phyloP scores from a whole-genome alignment of 2,797 vertebrate species.

The Smutsia temminckii region DNA sequence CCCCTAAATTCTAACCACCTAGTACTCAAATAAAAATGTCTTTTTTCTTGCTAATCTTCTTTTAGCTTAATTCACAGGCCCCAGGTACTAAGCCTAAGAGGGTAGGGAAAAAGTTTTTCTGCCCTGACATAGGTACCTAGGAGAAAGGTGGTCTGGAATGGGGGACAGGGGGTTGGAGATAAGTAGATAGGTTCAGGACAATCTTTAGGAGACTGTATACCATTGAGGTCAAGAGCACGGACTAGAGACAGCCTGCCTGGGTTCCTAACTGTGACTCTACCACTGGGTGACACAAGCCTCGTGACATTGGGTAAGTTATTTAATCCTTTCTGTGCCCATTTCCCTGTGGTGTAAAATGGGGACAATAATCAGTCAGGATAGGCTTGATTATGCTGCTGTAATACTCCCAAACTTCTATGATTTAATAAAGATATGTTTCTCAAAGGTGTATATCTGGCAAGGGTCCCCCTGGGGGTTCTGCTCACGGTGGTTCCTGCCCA shows the following conservation, averaged over 20 bases:
- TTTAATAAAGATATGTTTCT: background rate
- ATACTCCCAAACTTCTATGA: background rate
- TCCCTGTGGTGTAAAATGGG: background rate
- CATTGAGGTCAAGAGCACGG: background rate
- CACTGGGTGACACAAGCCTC: background rate
- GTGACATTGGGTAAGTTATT: background rate
- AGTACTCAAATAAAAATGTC: background rate
- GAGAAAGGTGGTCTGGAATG: background rate
- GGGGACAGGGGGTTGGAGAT: background rate
- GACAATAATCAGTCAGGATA: background rate
- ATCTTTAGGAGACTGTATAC: background rate
- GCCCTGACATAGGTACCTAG: background rate
- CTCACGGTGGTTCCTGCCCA: background rate
- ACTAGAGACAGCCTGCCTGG: no score
- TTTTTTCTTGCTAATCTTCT: background rate
- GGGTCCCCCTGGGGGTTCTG: background rate
- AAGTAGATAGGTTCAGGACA: background rate
- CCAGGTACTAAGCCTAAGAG: background rate
- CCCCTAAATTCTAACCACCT: background rate
- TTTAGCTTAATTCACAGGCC: background rate
- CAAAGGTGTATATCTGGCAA: background rate
- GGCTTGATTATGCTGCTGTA: background rate
- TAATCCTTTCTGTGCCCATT: background rate
- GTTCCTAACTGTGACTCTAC: background rate
- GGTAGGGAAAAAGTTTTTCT: background rate